These are phyloP conservation scores for Neoarius graeffei DNA, from an alignment of 2,113 vertebrate species.

Conservation along the genomic window DNA sequence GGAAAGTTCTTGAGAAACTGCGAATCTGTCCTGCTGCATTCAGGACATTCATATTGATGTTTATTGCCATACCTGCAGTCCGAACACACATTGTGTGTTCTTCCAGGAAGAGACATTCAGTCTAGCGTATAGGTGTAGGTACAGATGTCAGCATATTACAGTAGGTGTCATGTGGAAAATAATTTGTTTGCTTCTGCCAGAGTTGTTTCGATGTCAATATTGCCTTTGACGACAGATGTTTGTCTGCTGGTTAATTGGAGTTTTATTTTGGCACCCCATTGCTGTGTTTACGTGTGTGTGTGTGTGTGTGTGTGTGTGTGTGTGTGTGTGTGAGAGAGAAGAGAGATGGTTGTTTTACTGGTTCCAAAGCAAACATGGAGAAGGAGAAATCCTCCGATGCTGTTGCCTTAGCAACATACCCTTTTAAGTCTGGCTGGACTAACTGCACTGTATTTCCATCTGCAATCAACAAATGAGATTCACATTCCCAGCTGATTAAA, in stretches of 20 bases:
- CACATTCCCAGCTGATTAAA: constrained; percentile 18
- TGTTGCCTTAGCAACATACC: constrained; percentile 60
- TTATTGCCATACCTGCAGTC: too few species aligned
- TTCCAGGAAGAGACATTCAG: too few species aligned
- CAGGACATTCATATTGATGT: too few species aligned
- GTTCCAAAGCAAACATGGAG: constrained; percentile 56
- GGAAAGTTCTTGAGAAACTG: too few species aligned
- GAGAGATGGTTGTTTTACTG: constrained; percentile 40
- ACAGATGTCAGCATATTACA: not conserved
- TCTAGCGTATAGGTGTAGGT: too few species aligned
- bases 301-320: constrained; percentile 16
- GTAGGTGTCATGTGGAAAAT: not conserved
- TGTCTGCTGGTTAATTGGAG: not conserved
- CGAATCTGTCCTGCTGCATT: too few species aligned
- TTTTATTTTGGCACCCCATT: not conserved
- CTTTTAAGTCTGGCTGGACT: constrained; percentile 28
- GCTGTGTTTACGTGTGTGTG: constrained; percentile 20
- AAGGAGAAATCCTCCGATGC: constrained; percentile 34
- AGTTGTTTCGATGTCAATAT: not conserved
- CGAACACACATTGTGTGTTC: too few species aligned
- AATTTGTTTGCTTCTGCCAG: not conserved
- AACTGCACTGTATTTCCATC: constrained; percentile 25
- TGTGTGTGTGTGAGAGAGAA: not conserved
- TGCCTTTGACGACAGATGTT: not conserved
- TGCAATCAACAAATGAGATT: constrained; percentile 27